These are phyloP conservation scores for Hirudo medicinalis DNA, from an alignment of 1,140 invertebrate species.

Conservation along the genomic window DNA sequence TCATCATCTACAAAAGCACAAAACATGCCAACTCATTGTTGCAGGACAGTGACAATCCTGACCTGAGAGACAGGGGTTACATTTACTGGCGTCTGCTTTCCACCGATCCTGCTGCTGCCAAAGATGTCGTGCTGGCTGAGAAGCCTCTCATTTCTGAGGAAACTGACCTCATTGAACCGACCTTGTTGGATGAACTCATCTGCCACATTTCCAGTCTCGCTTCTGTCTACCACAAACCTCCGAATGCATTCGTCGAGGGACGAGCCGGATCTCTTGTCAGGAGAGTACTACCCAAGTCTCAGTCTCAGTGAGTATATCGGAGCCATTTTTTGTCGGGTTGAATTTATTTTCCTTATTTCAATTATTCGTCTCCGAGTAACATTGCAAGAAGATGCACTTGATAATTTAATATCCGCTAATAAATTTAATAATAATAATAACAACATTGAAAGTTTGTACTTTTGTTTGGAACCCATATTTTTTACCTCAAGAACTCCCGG, in stretches of 20 bases:
- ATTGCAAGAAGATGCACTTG: too few relatives aligned
- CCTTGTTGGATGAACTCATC: conserved; percentile 90
- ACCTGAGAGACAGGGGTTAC: conserved; percentile 92
- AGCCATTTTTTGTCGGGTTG: neutral
- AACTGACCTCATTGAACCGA: conserved; percentile 94
- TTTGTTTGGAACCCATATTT: too few relatives aligned
- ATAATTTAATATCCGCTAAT: too few relatives aligned
- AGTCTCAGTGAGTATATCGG: neutral
- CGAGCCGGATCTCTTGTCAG: conserved; percentile 24
- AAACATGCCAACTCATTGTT: too few relatives aligned
- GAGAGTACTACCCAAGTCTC: conserved; percentile 18
- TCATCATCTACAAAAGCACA: too few relatives aligned
- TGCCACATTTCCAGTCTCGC: conserved; percentile 97
- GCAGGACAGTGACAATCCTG: conserved; percentile 88
- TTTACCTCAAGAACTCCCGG: neutral
- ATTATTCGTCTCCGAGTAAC: too few relatives aligned
- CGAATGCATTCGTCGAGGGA: conserved; percentile 94
- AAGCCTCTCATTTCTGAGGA: conserved; percentile 98
- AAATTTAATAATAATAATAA: too few relatives aligned
- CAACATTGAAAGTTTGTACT: too few relatives aligned
- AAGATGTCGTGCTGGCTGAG: conserved; percentile 91
- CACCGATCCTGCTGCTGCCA: conserved; percentile 94
- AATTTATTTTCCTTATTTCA: too few relatives aligned
- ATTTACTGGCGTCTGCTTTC: conserved; percentile 98
- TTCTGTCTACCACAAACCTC: conserved; percentile 98